Evolutionary conservation across 2,888 invertebrate species (phyloP), one percentile per base, ranked within the genome.

Genomic region (Galerucella pusilla): DNA sequence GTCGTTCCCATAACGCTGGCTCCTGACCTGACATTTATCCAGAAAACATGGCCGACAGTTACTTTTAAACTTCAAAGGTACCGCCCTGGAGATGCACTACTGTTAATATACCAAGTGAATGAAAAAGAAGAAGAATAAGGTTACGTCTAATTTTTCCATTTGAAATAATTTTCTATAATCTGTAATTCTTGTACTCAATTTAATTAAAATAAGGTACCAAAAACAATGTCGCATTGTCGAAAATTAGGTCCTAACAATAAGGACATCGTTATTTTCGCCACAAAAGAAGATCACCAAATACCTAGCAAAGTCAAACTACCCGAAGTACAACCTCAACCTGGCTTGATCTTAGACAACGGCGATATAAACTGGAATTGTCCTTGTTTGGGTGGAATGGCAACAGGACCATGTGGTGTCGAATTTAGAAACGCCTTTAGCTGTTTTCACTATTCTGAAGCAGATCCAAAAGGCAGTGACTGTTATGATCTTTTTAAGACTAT

Each of bases 281-380:
- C 94, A 0, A 92, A 92, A 83, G 95, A 94, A 85, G 95, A 96
- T 86, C 93, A 96, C 85, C 88, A 92, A 2, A 86, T 88, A 46
- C 96, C 96, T 0, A 93, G 95, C 84, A 91, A 89, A 71, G 90
- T 95, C 59, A 85, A 87, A 73, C 88, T 96, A 79, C 94, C 95
- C 0, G 92, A 92, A 82, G 91, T 93, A 0, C 94, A 93, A 82
- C 92, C 93, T 1, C 91, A 93, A 73, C 93, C 94, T 63, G 97
- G 97, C 11, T 89, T 97, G 14, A 93, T 98, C 80, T 89, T 95
- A 74, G 90, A 94, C 0, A 94, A 94, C 87, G 98, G 98, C 6
- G 92, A 94, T 77, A 97, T 98, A 80, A 98, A 98, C 89, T 98
- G 98, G 98, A 94, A 94, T 85, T 98, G 98, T 85, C 98, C 98